Evolutionary conservation across 2,888 invertebrate species (phyloP), one percentile per base, ranked within the genome.

Genomic region (Drosophila nigricruria): DNA sequence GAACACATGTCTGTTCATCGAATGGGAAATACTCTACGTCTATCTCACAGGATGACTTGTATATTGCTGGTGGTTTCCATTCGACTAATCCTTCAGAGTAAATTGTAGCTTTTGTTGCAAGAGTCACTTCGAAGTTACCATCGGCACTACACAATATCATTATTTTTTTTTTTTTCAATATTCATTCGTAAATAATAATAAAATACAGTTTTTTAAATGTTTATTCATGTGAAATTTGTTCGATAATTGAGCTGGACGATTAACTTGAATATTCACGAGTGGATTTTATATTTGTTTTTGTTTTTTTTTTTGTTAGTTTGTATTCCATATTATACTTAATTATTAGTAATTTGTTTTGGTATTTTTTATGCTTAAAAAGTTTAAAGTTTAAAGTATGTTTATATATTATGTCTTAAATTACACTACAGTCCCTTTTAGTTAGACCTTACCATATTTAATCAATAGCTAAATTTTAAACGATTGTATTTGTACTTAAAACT

Each of bases 61-160:
- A 98, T 94, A 98, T 98, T 93, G 98, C 98, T 90, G 98, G 98
- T 90, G 98, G 98, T 94, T 98, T 97, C 98, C 98, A 98, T 93
- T 97, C 96, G 93, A 98, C 97, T 94, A 96, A 95, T 93, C 98
- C 98, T 94, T 95, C 96, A 95, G 95, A 95, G 96, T 97, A 97
- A 93, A 97, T 96, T 90, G 96, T 97, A 91, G 97, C 97, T 95
- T 97, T 97, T 92, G 97, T 97, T 95, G 97, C 97, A 94, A 97
- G 95, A 91, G 97, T 97, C 94, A 97, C 97, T 95, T 97, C 97
- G 95, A 97, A 97, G 96, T 97, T 97, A 94, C 97, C 97, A 94
- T 97, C 97, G 94, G 97, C 97, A 96, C 97, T 97, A 96, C 94
- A 95, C 79, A 75, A 82, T 86, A 83, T 82, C 68, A 76, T 78